These are phyloP conservation scores for Montipora foliosa DNA, from an alignment of 64 coral and sea anemone genomes.

Conservation along the genomic window DNA sequence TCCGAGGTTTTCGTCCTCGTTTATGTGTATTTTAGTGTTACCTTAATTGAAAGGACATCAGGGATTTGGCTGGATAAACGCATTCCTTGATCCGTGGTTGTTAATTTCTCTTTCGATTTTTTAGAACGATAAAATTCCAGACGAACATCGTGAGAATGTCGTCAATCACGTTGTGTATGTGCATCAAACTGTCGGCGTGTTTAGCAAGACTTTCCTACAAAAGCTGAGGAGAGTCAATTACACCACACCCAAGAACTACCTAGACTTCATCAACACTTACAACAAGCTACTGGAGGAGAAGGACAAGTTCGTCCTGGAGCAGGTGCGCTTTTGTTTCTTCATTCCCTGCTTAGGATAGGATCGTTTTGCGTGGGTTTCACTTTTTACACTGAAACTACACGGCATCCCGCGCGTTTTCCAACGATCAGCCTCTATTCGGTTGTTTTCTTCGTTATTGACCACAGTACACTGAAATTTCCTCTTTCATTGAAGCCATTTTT, in stretches of 20 bases:
- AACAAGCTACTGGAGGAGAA: constrained; percentile 97
- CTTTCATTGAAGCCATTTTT: no score
- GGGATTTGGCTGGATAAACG: no score
- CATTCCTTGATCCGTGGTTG: no score
- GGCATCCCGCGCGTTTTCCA: no score
- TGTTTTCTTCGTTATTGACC: no score
- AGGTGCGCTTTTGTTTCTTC: constrained; percentile 48
- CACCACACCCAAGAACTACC: constrained; percentile 98
- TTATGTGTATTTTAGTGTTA: no score
- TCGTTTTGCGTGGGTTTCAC: not conserved
- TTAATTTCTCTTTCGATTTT: not conserved
- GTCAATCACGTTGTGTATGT: constrained; percentile 98
- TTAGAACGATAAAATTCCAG: constrained; percentile 98
- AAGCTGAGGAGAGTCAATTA: constrained; percentile 97
- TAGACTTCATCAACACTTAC: constrained; percentile 99
- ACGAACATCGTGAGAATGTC: constrained; percentile 90
- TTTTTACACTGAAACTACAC: not conserved
- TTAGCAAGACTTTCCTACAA: constrained; percentile 89
- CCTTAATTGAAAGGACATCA: no score
- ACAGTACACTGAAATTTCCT: no score
- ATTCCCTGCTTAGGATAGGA: not conserved
- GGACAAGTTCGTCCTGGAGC: constrained; percentile 97
- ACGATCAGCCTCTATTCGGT: no score
- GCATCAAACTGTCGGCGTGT: constrained; percentile 94
- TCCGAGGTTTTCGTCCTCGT: no score